These are phyloP conservation scores for Stigmatopora nigra DNA, from an alignment of 2,113 vertebrate genomes.

Conservation along the genomic window DNA sequence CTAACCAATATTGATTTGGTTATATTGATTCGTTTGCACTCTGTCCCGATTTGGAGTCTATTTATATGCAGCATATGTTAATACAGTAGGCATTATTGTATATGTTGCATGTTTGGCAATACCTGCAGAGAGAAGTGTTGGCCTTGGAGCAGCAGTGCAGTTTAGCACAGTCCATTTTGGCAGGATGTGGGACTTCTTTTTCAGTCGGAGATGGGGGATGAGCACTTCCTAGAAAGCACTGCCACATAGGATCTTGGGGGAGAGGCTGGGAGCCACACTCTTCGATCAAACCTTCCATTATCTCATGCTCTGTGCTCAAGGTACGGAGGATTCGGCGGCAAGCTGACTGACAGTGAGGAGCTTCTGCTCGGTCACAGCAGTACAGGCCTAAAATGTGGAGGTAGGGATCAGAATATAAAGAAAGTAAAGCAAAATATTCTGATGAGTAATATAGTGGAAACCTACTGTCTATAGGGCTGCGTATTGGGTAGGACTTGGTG, in stretches of 20 bases:
- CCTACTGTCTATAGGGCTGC: conserved; percentile 96
- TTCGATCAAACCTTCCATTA: conserved; percentile 90
- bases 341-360: conserved; percentile 83
- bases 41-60: neutral
- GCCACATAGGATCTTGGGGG: conserved; percentile 97
- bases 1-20: too few species aligned
- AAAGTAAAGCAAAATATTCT: neutral
- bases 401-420: neutral
- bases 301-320: conserved; percentile 94
- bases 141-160: conserved; percentile 97
- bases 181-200: conserved; percentile 82
- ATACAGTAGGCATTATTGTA: neutral
- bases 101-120: neutral
- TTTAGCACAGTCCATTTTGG: conserved; percentile 92
- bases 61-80: neutral
- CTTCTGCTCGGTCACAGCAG: conserved; percentile 93
- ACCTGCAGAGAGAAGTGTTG: conserved; percentile 93
- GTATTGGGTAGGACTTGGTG: conserved; percentile 92
- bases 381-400: conserved; percentile 76
- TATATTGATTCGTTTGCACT: too few species aligned
- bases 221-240: conserved; percentile 90
- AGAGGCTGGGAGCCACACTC: conserved; percentile 90
- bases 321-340: conserved; percentile 90
- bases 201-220: conserved; percentile 79
- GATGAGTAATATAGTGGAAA: conserved; percentile 7